Evolutionary conservation across 2,113 vertebrate species (phyloP), one percentile per base, ranked within the genome.

Genomic region (Vulpes vulpes): DNA sequence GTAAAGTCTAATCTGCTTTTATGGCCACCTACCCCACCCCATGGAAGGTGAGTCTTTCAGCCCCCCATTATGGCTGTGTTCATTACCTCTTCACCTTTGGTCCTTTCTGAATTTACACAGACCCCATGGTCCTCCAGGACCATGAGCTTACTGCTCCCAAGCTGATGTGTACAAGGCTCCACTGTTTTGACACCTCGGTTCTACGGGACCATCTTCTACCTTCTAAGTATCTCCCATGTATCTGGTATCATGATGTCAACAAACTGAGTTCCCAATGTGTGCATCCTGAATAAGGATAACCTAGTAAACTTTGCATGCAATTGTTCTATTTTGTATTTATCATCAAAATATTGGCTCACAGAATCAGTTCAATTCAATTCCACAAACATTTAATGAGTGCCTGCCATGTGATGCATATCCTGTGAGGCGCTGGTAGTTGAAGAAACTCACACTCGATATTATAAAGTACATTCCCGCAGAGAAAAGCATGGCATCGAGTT

Each of bases 21-120:
- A 27, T 5, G 25, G 53, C 2, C 57, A 35, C 11, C 7, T 32
- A 55, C 4, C 55, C 71, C 2, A 53, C 32, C 32, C 22, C 19
- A 14, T 7, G n/a, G 32, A 87, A 19, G 30, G 32, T 16, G 53
- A 12, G 6, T 25, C 79, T 43, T 5, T 10, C 90, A 73, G 64
- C 15, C 51, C 38, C 8, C 17, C 5, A 27, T 10, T 22, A 32
- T 0, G 1, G 17, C 15, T 43, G 67, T 0, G 0, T 1, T 16
- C 11, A 0, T 53, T 83, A 20, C 5, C 14, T 23, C 79, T 51
- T 62, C 65, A 69, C 11, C 25, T 62, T 67, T 20, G 16, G 57
- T n/a, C 17, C 69, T 32, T 35, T 71, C 32, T n/a, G 19, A 86
- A 17, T 25, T 22, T 20, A 51, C 38, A 67, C 0, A 59, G 53